Evolutionary conservation across 2,888 invertebrate genomes (phyloP), one percentile per base, ranked within the genome.

Genomic region (Macrophya annulata): DNA sequence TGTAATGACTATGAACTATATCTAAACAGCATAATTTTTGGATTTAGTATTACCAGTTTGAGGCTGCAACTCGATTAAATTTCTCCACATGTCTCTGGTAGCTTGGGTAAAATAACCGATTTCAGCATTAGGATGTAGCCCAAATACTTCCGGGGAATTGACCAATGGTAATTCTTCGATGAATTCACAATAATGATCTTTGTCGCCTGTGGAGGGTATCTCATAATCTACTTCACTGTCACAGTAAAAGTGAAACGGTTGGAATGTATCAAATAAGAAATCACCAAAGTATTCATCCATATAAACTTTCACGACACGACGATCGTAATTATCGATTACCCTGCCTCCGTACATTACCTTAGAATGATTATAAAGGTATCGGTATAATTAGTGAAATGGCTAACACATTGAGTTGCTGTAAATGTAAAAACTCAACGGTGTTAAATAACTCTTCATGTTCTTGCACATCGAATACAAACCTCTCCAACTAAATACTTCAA

Each of bases 271-370:
- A 93, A 99, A 98, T 81, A 99, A 94, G 93, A 98, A 99, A 92
- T 99, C 98, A 0, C 98, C 99, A 95, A 99, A 96, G 92, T 98
- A 99, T 93, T 99, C 98, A 92, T 98, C 96, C 97, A 98, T 98
- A 94, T 98, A 99, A 0, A 97, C 97, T 88, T 96, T 95, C 3
- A 98, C 96, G 15, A 98, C 96, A 87, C 98, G 96, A 15, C 98
- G 95, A 94, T 99, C 99, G 94, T 96, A 98, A 92, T 97, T 96
- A 93, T 99, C 98, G 88, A 98, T 98, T 51, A 99, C 98, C 84
- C 98, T 95, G 0, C 99, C 99, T 43, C 99, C 99, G 92, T 99
- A 99, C 98, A 99, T 98, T 43, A 98, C 97, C 97, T 97, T 87
- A 79, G 74, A 45, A 68, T 51, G 5, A 79, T 65, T 25, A 48